Evolutionary conservation across 1,140 invertebrate species (phyloP).

Genomic region (Atta colombica): DNA sequence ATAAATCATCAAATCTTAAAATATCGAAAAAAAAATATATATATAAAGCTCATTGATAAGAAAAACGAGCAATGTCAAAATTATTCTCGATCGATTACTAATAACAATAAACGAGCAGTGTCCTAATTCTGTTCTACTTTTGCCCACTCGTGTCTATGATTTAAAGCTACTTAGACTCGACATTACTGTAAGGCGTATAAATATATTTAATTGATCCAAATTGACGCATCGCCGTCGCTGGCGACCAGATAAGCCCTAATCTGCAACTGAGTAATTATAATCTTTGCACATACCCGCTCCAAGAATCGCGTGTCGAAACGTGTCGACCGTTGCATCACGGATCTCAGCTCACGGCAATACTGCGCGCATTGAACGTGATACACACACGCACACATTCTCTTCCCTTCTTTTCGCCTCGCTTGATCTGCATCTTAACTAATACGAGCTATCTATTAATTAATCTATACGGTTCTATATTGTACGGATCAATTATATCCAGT

Average conservation of each 20-base stretch:
- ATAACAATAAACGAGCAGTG: background rate
- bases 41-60: background rate
- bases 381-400: slow-evolving; percentile 46
- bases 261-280: slow-evolving; percentile 51
- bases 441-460: slow-evolving; percentile 78
- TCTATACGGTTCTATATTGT: slow-evolving; percentile 76
- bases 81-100: background rate
- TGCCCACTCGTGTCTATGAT: background rate
- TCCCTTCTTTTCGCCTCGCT: slow-evolving; percentile 61
- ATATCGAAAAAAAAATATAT: background rate
- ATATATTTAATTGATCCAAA: slow-evolving; percentile 20
- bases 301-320: slow-evolving; percentile 68
- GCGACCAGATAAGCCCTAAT: background rate
- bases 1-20: background rate
- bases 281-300: slow-evolving; percentile 72
- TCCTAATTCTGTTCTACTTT: slow-evolving; percentile 11
- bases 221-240: background rate
- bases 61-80: background rate
- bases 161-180: background rate
- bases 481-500: slow-evolving; percentile 77
- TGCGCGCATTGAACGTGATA: slow-evolving; percentile 65
- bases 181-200: background rate
- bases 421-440: slow-evolving; percentile 73
- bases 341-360: slow-evolving; percentile 66
- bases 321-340: slow-evolving; percentile 68